Evolutionary conservation across 1,140 invertebrate genomes (phyloP), one percentile per base, ranked within the genome.

Genomic region (Meloidogyne exigua): DNA sequence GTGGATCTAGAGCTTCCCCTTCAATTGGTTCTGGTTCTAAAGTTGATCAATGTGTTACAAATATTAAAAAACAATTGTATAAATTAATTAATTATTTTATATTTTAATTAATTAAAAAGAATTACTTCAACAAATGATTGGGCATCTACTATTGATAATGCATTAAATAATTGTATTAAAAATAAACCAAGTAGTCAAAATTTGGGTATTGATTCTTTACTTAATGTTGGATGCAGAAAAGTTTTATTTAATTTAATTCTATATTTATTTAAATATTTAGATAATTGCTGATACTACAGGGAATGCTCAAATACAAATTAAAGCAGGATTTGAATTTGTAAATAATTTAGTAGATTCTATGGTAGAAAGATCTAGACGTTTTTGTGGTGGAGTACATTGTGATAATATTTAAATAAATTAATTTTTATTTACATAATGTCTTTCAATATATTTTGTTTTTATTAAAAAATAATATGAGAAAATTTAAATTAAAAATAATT

Each of bases 341-440:
- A 87, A 87, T 78, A 87, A 87, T 72, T 73, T 87, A 21, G 85
- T 87, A 44, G 85, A 87, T 72, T 84, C 86, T 13, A 87, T 87
- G 85, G 85, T 87, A 63, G 84, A 87, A 67, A 81, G 85, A 68
- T 85, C 85, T 42, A 80, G 81, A 63, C 81, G 85, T 39, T 87
- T 87, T 83, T 87, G 85, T 72, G 81, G 81, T 36, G 81, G 81
- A 15, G 66, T 72, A 15, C 81, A 83, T 67, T 83, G 81, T 66
- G 42, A 72, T 49, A 18, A 18, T 57, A n/a, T 9, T 57, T 57
- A 57, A 57, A n/a, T 57, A 9, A 44, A 15, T 44, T 15, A 2
- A 44, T 2, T 15, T 1, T 15, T 1, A 42, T 9, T 12, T 9
- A 11, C 7, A 32, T 3, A 32, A 32, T 32, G 28, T 32, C 28